Base-by-base conservation (phyloP, 2,888 invertebrate genomes). In the Muscina levida region DNA sequence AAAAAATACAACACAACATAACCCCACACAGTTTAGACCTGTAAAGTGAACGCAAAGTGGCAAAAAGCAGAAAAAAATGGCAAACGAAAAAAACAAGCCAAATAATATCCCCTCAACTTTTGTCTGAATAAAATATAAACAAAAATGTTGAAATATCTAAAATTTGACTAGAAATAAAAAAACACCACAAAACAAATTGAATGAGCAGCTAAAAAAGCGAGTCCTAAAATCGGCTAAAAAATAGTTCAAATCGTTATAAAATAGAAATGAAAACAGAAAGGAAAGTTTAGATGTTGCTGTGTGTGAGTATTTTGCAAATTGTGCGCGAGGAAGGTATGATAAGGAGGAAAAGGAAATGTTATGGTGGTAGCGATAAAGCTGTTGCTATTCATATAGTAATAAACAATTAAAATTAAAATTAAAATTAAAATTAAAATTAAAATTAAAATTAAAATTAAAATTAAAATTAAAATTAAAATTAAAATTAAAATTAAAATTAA, bases 321-420 rank as follows among this genome's bases (percentile, higher is more conserved):
- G 42, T 31, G 15, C n/a, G 70, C 59, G 80, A 79, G 67, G 59
- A 39, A 48, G 57, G 70, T 76, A 68, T 51, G 62, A 82, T 46
- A 82, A 72, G 72, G 73, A 82, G 76, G 82, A 15, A 44, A 77
- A 37, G 66, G 75, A 75, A 82, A 44, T 44, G 4, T 44, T n/a
- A n/a, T n/a, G n/a, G n/a, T n/a, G n/a, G n/a, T n/a, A n/a, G n/a
- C n/a, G n/a, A n/a, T n/a, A n/a, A n/a, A n/a, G n/a, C n/a, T n/a
- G n/a, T n/a, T n/a, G n/a, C n/a, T n/a, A n/a, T n/a, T n/a, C n/a
- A n/a, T n/a, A n/a, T n/a, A n/a, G n/a, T n/a, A n/a, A n/a, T n/a
- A n/a, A n/a, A n/a, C n/a, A n/a, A n/a, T n/a, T n/a, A n/a, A n/a
- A n/a, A n/a, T n/a, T n/a, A n/a, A n/a, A n/a, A n/a, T n/a, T n/a